Evolutionary conservation across 2,113 vertebrate species (phyloP).

Genomic region (Cygnus buccinator): DNA sequence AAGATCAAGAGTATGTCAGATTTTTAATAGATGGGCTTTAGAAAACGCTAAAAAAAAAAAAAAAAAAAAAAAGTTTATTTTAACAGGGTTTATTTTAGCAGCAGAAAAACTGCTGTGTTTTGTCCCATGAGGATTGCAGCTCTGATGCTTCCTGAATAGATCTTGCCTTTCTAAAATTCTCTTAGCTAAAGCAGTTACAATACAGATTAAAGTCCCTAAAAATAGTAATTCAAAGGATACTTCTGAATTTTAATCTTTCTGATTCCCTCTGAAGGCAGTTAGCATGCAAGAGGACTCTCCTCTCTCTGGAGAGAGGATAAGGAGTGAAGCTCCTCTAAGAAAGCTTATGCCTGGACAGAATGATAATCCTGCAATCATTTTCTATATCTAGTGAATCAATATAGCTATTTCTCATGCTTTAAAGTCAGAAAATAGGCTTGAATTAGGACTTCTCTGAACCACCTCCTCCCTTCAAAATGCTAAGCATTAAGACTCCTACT

Average conservation of each 20-base stretch:
- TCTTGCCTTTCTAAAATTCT: conserved; percentile 12
- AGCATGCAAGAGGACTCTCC: not conserved
- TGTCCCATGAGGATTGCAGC: not conserved
- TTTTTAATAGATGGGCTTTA: not conserved
- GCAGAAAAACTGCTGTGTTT: not conserved
- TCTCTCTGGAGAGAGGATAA: not conserved
- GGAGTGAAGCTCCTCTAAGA: not conserved
- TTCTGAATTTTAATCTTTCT: conserved; percentile 27
- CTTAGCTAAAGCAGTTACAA: conserved; percentile 23
- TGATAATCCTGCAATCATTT: not conserved
- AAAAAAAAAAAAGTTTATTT: not conserved
- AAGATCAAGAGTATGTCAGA: not conserved
- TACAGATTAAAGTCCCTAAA: not conserved
- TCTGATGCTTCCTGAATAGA: conserved; percentile 17
- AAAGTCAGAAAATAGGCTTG: not conserved
- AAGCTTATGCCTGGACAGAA: not conserved
- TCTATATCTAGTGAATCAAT: not conserved
- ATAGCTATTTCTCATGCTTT: not conserved
- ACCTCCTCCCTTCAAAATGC: not conserved
- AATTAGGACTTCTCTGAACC: not conserved
- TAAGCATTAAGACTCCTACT: too few relatives aligned
- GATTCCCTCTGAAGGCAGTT: not conserved
- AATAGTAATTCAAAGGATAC: conserved; percentile 16
- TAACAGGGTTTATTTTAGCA: conserved; percentile 27
- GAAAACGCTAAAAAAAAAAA: not conserved